A percentile compares a stretch with the other conserved stretches of the same genome.
phyloP scores from a whole-genome alignment of 2,113 vertebrate species.

The Morone chrysops region DNA sequence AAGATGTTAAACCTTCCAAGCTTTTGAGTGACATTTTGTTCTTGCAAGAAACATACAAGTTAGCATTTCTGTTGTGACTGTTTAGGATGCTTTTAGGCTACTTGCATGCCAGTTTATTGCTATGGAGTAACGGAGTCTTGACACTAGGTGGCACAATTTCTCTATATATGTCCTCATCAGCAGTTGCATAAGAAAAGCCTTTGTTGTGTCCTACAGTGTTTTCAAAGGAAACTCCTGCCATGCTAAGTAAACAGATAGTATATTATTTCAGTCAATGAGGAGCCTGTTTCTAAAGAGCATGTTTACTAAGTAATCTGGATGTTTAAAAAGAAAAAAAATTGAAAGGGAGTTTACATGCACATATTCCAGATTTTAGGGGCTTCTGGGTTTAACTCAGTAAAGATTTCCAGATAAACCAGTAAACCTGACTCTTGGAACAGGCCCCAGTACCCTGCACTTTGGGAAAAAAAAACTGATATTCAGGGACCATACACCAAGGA shows the following conservation, averaged over 20 bases:
- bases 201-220: slow-evolving; percentile 14
- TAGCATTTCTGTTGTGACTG: neutral
- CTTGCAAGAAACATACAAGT: neutral
- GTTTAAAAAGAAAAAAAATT: neutral
- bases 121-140: neutral
- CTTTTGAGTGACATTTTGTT: slow-evolving; percentile 3
- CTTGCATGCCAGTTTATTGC: neutral
- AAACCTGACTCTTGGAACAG: slow-evolving; percentile 29
- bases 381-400: slow-evolving; percentile 9
- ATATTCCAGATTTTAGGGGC: neutral
- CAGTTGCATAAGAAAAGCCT: slow-evolving; percentile 49
- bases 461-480: slow-evolving; percentile 34
- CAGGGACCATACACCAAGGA: slow-evolving; percentile 53
- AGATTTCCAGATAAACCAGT: slow-evolving; percentile 35
- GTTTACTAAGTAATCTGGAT: neutral
- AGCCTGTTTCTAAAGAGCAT: neutral
- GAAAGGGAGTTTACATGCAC: too few species aligned
- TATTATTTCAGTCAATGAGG: slow-evolving; percentile 26
- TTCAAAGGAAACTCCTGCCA: slow-evolving; percentile 25
- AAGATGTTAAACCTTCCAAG: slow-evolving; percentile 13
- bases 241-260: slow-evolving; percentile 37
- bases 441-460: slow-evolving; percentile 28
- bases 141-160: slow-evolving; percentile 61
- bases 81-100: too few species aligned
- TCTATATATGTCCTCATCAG: neutral